A percentile compares a stretch with the other conserved stretches of the same genome.
Evolutionary conservation across 2,888 invertebrate genomes (phyloP).

Genomic region (Caenorhabditis angaria): DNA sequence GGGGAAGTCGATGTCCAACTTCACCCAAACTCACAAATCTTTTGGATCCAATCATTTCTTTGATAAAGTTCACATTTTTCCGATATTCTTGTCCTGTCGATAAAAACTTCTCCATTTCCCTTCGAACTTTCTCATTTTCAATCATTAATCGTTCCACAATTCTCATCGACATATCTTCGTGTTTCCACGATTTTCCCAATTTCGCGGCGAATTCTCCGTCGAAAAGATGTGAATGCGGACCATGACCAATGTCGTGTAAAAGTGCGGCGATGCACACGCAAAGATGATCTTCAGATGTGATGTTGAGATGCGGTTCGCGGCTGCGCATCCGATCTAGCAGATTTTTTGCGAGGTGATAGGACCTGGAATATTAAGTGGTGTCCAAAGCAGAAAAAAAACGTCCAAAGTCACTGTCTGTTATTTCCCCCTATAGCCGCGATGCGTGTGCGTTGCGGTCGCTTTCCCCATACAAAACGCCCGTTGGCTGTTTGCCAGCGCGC

Average conservation of each 20-base stretch:
- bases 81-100: slow-evolving; percentile 70
- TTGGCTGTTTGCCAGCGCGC: background rate
- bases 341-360: slow-evolving; percentile 75
- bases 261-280: slow-evolving; percentile 79
- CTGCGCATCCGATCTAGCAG: slow-evolving; percentile 73
- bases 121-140: slow-evolving; percentile 64
- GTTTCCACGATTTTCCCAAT: slow-evolving; percentile 45
- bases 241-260: slow-evolving; percentile 80
- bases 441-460: too few species aligned
- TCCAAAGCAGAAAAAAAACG: slow-evolving; percentile 7
- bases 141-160: slow-evolving; percentile 73
- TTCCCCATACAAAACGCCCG: too few species aligned
- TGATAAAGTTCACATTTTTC: slow-evolving; percentile 73
- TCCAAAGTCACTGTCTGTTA: too few species aligned
- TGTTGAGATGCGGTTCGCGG: slow-evolving; percentile 66
- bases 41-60: slow-evolving; percentile 74
- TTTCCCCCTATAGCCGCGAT: too few species aligned
- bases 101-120: slow-evolving; percentile 68
- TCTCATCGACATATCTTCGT: slow-evolving; percentile 32
- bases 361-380: slow-evolving; percentile 73
- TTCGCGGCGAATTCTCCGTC: slow-evolving; percentile 74
- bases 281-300: slow-evolving; percentile 75
- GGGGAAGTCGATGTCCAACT: background rate
- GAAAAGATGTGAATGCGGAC: slow-evolving; percentile 80
- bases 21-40: slow-evolving; percentile 42